These are phyloP conservation scores for Condylura cristata DNA, from an alignment of 2,113 vertebrate species.

Conservation along the genomic window DNA sequence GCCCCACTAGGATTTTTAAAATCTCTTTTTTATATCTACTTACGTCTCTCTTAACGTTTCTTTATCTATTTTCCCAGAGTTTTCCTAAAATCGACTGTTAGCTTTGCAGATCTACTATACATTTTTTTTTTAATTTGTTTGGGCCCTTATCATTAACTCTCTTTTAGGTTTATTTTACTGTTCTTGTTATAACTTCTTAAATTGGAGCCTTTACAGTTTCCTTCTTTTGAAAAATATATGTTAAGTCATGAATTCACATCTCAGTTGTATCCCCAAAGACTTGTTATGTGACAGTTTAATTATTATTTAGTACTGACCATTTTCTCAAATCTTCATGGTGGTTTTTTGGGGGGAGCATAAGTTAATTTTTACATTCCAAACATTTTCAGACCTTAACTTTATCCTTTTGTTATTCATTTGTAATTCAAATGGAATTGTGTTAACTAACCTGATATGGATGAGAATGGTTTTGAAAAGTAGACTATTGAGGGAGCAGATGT, in stretches of 20 bases:
- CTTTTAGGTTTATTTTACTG: slow-evolving; percentile 4
- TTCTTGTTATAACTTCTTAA: not conserved
- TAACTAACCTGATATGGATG: not conserved
- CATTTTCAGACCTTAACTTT: not conserved
- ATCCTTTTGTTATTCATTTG: not conserved
- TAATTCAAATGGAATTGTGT: not conserved
- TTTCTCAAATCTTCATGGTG: not conserved
- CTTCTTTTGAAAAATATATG: not conserved
- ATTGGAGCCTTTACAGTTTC: not conserved
- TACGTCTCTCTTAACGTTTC: not conserved
- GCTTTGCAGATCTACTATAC: not conserved
- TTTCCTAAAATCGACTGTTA: not conserved
- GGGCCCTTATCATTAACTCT: not conserved
- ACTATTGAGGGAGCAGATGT: not conserved
- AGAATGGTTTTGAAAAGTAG: not conserved
- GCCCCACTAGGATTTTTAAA: not conserved
- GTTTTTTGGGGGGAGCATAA: not conserved
- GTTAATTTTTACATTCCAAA: slow-evolving; percentile 8
- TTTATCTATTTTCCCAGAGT: not conserved
- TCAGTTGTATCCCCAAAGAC: not conserved
- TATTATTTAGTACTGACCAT: not conserved
- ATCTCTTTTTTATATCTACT: not conserved
- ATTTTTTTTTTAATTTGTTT: not conserved
- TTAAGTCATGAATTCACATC: not conserved
- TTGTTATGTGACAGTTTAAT: not conserved